Percentiles rank a stretch among this genome's conserved stretches.
Evolutionary conservation across 2,888 invertebrate species (phyloP).

Genomic region (Nemoura dubitans): DNA sequence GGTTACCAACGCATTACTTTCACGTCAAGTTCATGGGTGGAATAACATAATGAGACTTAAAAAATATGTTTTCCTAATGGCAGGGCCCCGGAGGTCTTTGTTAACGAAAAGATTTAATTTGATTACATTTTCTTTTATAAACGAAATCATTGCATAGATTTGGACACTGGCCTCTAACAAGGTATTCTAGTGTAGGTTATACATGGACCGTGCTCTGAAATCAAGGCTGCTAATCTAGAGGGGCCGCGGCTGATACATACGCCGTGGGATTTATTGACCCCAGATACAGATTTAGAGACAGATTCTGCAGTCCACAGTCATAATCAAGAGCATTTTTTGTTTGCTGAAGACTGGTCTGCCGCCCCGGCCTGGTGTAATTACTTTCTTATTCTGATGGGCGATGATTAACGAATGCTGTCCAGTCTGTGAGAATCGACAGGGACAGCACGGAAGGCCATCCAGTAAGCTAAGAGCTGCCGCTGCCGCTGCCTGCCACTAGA

Average conservation of each 20-base stretch:
- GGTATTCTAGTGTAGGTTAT: not conserved
- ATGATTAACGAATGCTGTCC: not conserved
- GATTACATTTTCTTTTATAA: not conserved
- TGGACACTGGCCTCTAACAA: not conserved
- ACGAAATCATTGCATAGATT: not conserved
- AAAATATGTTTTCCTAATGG: not conserved
- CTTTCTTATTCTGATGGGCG: not conserved
- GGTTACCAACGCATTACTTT: too few species aligned
- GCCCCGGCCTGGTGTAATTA: not conserved
- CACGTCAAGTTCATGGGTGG: not conserved
- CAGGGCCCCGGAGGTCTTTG: constrained; percentile 5
- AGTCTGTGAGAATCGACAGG: not conserved
- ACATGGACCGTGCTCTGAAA: not conserved
- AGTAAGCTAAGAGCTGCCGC: not conserved
- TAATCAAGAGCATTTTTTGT: constrained; percentile 4
- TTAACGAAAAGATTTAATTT: not conserved
- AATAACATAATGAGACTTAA: not conserved
- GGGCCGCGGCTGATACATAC: not conserved
- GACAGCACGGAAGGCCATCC: not conserved
- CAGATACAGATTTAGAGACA: not conserved
- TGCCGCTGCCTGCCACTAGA: not conserved
- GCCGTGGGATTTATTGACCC: not conserved
- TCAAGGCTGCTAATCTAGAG: not conserved
- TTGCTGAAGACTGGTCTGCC: not conserved
- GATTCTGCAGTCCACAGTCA: not conserved